Evolutionary conservation across 2,113 vertebrate species (phyloP).

Genomic region (Istiophorus platypterus): DNA sequence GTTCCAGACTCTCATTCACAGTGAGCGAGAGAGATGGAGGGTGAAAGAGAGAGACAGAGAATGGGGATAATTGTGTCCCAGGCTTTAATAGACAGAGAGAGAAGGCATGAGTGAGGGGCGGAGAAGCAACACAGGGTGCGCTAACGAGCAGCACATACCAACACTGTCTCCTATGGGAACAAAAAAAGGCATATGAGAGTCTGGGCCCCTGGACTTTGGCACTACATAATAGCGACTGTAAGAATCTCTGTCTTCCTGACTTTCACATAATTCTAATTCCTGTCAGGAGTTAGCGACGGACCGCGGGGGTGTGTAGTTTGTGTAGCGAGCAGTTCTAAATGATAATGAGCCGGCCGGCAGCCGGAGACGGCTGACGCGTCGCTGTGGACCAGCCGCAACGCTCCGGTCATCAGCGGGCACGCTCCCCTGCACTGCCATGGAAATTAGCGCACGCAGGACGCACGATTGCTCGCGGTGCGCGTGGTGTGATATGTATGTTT

Average conservation of each 20-base stretch:
- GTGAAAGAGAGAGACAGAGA: constrained; percentile 63
- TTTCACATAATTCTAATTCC: constrained; percentile 68
- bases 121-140: constrained; percentile 59
- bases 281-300: constrained; percentile 66
- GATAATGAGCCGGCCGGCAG: constrained; percentile 71
- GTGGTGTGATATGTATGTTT: constrained; percentile 47
- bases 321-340: constrained; percentile 66
- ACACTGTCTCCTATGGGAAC: constrained; percentile 69
- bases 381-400: constrained; percentile 34
- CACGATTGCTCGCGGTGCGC: constrained; percentile 14
- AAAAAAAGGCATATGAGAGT: constrained; percentile 49
- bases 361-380: constrained; percentile 51
- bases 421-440: constrained; percentile 21
- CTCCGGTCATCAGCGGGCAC: constrained; percentile 42
- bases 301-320: constrained; percentile 68
- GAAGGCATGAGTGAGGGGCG: constrained; percentile 68
- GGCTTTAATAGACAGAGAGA: constrained; percentile 74
- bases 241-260: constrained; percentile 58
- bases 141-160: constrained; percentile 80
- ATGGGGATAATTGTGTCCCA: constrained; percentile 73
- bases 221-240: constrained; percentile 59
- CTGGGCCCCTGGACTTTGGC: constrained; percentile 54
- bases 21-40: constrained; percentile 59
- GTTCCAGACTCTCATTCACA: constrained; percentile 73
- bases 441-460: constrained; percentile 23